A percentile compares a stretch with the other conserved stretches of the same genome.
Conservation (phyloP, 2,797 vertebrate species). For the Paramormyrops hopkinsi region DNA sequence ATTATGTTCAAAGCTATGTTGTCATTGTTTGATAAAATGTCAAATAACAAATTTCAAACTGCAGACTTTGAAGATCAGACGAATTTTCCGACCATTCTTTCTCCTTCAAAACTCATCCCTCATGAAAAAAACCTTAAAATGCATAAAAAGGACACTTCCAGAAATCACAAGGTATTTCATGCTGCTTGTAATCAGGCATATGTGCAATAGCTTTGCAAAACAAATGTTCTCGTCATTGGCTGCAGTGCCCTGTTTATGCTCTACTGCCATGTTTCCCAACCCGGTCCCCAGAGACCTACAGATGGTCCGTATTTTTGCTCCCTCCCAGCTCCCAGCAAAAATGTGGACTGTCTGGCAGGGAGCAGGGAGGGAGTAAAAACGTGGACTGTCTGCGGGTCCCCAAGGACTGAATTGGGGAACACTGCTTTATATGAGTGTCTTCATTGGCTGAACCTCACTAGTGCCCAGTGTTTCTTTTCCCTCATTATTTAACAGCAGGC, state of each 20-base stretch:
- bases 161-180: conserved; percentile 81
- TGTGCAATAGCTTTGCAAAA: background rate
- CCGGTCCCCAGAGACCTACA: background rate
- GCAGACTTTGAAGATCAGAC: conserved; percentile 73
- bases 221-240: background rate
- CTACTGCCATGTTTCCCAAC: background rate
- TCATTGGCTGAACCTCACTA: background rate
- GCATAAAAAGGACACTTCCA: conserved; percentile 82
- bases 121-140: conserved; percentile 97
- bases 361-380: background rate
- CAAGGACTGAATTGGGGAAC: background rate
- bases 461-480: background rate
- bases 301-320: background rate
- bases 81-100: conserved; percentile 85
- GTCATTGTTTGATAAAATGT: background rate
- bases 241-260: background rate
- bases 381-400: background rate
- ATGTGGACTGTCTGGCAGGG: background rate
- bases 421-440: background rate
- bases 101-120: conserved; percentile 93
- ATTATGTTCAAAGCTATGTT: background rate
- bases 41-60: conserved; percentile 13
- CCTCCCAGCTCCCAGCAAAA: background rate
- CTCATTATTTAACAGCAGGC: background rate
- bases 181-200: background rate